These are phyloP conservation scores for Drosophila guanche DNA, from an alignment of 1,140 invertebrate species.

Conservation along the genomic window DNA sequence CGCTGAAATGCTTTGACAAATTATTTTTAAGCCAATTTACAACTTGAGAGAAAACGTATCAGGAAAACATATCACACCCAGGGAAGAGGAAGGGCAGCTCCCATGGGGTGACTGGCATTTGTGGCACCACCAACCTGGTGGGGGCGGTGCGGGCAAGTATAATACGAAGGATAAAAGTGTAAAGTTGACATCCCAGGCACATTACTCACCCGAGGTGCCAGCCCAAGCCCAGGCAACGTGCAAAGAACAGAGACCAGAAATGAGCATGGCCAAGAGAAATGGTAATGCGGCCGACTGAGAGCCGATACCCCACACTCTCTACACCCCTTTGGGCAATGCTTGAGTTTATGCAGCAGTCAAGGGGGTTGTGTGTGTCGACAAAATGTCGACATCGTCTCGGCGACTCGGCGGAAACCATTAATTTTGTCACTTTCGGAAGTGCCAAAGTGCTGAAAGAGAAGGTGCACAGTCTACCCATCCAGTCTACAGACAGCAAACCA, in stretches of 20 bases:
- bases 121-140: too few relatives aligned
- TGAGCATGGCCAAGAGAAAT: constrained; percentile 78
- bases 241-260: constrained; percentile 41
- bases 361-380: constrained; percentile 40
- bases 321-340: background rate
- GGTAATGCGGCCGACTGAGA: constrained; percentile 67
- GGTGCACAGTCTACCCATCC: too few relatives aligned
- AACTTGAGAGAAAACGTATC: constrained; percentile 81
- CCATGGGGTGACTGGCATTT: constrained; percentile 5
- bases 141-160: constrained; percentile 55
- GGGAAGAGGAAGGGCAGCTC: background rate
- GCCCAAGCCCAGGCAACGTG: constrained; percentile 22
- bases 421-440: constrained; percentile 80
- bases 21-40: constrained; percentile 83
- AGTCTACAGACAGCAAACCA: constrained; percentile 32
- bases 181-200: constrained; percentile 81
- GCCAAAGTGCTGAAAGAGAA: constrained; percentile 32
- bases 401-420: constrained; percentile 72
- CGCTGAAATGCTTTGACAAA: constrained; percentile 81
- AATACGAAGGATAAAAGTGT: constrained; percentile 80
- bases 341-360: constrained; percentile 1
- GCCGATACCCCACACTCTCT: constrained; percentile 10
- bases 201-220: constrained; percentile 80
- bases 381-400: constrained; percentile 64
- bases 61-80: constrained; percentile 75